phyloP scores from a whole-genome alignment of 2,113 vertebrate species.

The Ciconia boyciana region DNA sequence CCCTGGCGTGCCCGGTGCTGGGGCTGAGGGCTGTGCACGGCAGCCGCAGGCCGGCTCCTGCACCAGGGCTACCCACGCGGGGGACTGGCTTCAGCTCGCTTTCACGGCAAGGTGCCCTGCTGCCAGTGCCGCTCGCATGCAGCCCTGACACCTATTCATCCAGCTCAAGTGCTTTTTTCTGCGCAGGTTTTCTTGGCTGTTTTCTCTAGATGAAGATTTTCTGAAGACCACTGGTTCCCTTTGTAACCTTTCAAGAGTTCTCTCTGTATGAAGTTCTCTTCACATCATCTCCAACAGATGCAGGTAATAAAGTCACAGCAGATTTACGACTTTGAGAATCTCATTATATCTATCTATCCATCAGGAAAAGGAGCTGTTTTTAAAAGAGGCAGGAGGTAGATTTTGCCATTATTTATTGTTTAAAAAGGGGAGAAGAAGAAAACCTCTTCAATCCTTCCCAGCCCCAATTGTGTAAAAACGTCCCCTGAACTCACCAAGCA shows the following conservation, averaged over 20 bases:
- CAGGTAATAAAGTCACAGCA: constrained; percentile 38
- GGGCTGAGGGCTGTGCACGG: background rate
- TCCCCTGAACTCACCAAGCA: background rate
- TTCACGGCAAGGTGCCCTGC: background rate
- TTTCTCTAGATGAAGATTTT: constrained; percentile 14
- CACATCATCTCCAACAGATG: constrained; percentile 1
- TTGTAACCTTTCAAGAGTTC: constrained; percentile 49
- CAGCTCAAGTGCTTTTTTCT: background rate
- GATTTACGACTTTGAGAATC: constrained; percentile 2
- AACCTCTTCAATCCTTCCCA: background rate
- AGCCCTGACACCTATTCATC: constrained; percentile 4
- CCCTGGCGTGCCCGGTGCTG: rapidly evolving
- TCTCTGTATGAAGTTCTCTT: constrained; percentile 36
- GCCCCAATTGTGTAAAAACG: background rate
- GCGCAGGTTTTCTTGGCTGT: background rate
- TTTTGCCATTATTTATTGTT: constrained; percentile 26
- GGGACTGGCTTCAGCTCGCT: background rate
- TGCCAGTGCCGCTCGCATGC: background rate
- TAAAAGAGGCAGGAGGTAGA: background rate
- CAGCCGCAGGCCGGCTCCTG: background rate
- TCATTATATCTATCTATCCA: constrained; percentile 35
- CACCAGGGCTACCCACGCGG: rapidly evolving
- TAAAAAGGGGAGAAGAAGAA: constrained; percentile 6
- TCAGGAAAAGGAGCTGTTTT: constrained; percentile 25
- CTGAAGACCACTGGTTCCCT: constrained; percentile 9